Evolutionary conservation across 2,888 invertebrate species (phyloP), one percentile per base, ranked within the genome.

Genomic region (Ctena decussata): DNA sequence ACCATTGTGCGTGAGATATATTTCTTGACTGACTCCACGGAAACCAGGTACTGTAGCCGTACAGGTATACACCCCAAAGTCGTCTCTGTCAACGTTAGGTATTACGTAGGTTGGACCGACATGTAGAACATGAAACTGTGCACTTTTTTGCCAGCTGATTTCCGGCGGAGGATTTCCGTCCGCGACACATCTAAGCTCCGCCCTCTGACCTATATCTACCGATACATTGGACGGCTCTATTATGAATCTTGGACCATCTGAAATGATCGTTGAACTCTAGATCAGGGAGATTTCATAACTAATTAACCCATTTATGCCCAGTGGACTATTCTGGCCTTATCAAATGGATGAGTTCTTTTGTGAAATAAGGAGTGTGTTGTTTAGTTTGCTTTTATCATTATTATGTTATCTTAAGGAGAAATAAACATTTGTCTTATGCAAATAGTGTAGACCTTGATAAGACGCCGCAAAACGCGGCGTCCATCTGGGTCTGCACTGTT

Each of bases 141-240:
- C 93, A 65, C 92, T 91, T 37, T 92, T 91, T 5, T 90, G 97
- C 99, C 99, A 99, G 32, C 97, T 97, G 89, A 99, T 98, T 92
- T 98, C 98, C 0, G 99, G 98, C 15, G 97, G 96, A 0, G 99
- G 99, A 95, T 98, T 98, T 12, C 98, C 98, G 92, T 98, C 98
- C 0, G 98, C 98, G 94, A 98, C 98, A 95, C 99, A 99, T 77
- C 97, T 97, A 82, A 99, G 96, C 8, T 97, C 97, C 0, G 98
- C 98, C n/a, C 97, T 97, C 0, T 97, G 97, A 0, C 98, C 98
- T 27, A 97, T 96, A 94, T 98, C 98, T 0, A 98, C 98, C 94
- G 94, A 94, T 6, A 94, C 93, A 80, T 94, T 93, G 30, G 86
- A 79, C 0, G 94, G 90, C 6, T 89, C 85, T 12, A 89, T 86